Conservation (phyloP, 2,888 invertebrate species). For the Athalia circularis region DNA sequence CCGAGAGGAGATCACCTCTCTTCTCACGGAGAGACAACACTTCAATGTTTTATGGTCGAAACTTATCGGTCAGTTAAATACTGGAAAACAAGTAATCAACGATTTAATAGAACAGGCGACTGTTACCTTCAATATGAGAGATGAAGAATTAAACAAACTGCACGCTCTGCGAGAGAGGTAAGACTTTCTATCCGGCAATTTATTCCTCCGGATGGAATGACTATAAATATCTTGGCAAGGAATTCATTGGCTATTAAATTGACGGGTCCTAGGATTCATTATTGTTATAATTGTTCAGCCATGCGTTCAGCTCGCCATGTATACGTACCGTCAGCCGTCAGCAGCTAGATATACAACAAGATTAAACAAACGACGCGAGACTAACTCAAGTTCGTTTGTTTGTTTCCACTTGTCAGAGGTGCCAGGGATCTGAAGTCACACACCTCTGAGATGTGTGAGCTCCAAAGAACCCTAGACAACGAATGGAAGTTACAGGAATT, state of each 20-base stretch:
- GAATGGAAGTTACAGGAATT: constrained; percentile 90
- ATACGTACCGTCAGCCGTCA: neutral
- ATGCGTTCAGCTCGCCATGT: neutral
- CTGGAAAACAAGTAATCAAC: constrained; percentile 88
- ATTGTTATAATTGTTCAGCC: constrained; percentile 2
- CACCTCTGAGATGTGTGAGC: constrained; percentile 88
- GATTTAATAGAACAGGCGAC: constrained; percentile 93
- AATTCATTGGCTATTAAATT: constrained; percentile 1
- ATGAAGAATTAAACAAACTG: constrained; percentile 87
- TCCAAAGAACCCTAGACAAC: constrained; percentile 90
- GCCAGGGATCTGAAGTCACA: constrained; percentile 76
- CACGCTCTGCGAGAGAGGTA: constrained; percentile 83
- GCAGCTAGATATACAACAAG: too few relatives aligned
- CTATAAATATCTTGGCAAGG: neutral
- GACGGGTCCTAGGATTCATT: constrained; percentile 5
- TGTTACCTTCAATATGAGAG: constrained; percentile 91
- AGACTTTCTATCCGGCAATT: constrained; percentile 32
- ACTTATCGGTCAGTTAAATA: constrained; percentile 84
- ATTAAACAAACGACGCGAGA: neutral
- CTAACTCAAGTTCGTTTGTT: neutral
- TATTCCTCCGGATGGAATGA: constrained; percentile 16
- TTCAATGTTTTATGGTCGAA: constrained; percentile 90
- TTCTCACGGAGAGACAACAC: constrained; percentile 87
- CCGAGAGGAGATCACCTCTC: constrained; percentile 87
- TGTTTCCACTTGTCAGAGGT: constrained; percentile 63